Percentiles rank a stretch among this genome's conserved stretches.
phyloP scores from a whole-genome alignment of 2,888 invertebrate species.

The Leistus spinibarbis region DNA sequence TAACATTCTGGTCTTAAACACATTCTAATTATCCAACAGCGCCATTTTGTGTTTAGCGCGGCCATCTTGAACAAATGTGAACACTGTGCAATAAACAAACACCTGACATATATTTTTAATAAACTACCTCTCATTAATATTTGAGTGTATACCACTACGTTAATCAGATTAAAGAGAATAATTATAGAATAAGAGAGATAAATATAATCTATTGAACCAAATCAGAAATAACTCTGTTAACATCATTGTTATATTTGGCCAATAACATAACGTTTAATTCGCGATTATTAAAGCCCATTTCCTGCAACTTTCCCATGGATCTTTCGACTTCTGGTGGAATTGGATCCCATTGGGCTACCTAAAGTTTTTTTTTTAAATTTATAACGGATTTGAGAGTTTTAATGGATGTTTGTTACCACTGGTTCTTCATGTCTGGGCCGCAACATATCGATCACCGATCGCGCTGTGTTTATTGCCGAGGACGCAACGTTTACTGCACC shows the following conservation, averaged over 20 bases:
- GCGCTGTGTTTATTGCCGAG: conserved; percentile 56
- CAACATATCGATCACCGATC: conserved; percentile 56
- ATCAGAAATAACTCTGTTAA: conserved; percentile 55
- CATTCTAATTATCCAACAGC: too few relatives aligned
- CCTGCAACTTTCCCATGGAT: conserved; percentile 52
- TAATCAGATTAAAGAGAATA: not conserved
- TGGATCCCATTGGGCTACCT: conserved; percentile 31
- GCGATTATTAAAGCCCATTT: conserved; percentile 58
- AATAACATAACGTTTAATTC: conserved; percentile 55
- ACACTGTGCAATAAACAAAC: conserved; percentile 3
- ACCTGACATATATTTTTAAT: not conserved
- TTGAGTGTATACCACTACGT: conserved; percentile 5
- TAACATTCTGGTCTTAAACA: not conserved
- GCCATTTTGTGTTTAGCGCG: too few relatives aligned
- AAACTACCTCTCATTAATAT: conserved; percentile 6
- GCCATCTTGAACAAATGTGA: too few relatives aligned
- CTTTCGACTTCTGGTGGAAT: conserved; percentile 45
- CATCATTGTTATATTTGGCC: conserved; percentile 55
- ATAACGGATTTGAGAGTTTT: not conserved
- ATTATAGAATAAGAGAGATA: not conserved
- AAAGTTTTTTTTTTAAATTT: not conserved
- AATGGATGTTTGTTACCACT: conserved; percentile 41
- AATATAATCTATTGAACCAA: conserved; percentile 49
- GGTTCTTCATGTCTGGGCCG: conserved; percentile 48
- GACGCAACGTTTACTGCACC: conserved; percentile 58